Conservation (phyloP, 2,797 vertebrate genomes). For the Cynodonichthys magdalenae region DNA sequence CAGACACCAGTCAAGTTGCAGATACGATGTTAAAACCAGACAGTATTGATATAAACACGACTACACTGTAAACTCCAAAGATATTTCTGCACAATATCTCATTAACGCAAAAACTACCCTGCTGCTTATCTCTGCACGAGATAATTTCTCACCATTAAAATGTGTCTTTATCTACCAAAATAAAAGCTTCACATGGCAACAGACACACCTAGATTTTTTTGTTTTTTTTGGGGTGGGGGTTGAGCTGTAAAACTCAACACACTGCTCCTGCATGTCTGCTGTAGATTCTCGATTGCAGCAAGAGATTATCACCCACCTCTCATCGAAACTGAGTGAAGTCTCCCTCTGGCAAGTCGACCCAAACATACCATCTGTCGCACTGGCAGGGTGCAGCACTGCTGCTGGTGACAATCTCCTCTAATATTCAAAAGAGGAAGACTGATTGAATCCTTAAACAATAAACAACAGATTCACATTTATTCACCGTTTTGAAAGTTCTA, state of each 20-base stretch:
- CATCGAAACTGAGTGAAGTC: slow-evolving; percentile 52
- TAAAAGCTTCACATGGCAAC: slow-evolving; percentile 22
- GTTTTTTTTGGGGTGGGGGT: background rate
- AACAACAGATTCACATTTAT: background rate
- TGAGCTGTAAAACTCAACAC: background rate
- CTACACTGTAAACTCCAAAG: background rate
- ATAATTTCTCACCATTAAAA: slow-evolving; percentile 1
- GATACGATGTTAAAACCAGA: no score
- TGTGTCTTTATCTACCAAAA: slow-evolving; percentile 6
- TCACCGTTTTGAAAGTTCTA: background rate
- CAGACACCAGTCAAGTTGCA: no score
- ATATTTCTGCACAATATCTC: slow-evolving; percentile 7
- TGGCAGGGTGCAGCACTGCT: slow-evolving; percentile 51
- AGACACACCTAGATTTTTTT: background rate
- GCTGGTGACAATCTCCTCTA: slow-evolving; percentile 34
- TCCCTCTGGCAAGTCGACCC: slow-evolving; percentile 53
- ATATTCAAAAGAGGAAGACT: slow-evolving; percentile 35
- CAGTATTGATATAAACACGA: no score
- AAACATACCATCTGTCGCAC: slow-evolving; percentile 59
- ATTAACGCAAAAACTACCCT: slow-evolving; percentile 16
- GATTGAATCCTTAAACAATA: slow-evolving; percentile 16
- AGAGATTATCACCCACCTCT: slow-evolving; percentile 57
- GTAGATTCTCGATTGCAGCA: slow-evolving; percentile 36
- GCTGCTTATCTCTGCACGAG: background rate
- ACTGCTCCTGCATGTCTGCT: slow-evolving; percentile 14